Evolutionary conservation across 2,113 vertebrate genomes (phyloP), one percentile per base, ranked within the genome.

Genomic region (Pelusios castaneus): DNA sequence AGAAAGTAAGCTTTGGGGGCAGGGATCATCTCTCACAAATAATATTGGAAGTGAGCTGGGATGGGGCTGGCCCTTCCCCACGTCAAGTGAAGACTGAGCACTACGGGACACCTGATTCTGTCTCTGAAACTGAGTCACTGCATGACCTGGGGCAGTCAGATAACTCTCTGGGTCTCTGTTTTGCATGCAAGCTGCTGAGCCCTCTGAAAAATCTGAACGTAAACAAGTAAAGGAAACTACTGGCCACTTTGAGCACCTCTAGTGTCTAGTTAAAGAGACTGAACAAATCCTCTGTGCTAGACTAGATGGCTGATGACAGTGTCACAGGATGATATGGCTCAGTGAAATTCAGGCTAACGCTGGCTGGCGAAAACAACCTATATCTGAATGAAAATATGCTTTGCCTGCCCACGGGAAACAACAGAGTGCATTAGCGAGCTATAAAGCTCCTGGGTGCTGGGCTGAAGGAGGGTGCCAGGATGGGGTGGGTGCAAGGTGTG

Each of bases 51-150:
- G 22, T 70, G n/a, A 21, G 34, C 17, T 38, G 16, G 88, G 86
- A 22, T 79, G 29, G 75, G 79, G 80, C 3, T 38, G 25, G 38
- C 21, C 49, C 76, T 56, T 73, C 34, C 76, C 84, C 63, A n/a
- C 70, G 1, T 73, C n/a, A 38, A 85, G 49, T 16, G 17, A 83
- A 80, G 93, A 29, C 25, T 55, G 87, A 43, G 60, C 88, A 73
- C 0, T 52, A 49, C 76, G 52, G 47, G 55, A 17, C 41, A 80
- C 25, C 8, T 34, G 60, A 4, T 78, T 49, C 67, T 75, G 16
- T 0, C 13, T 55, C 70, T 17, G 79, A 67, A n/a, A 7, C 29
- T 0, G 0, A 1, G 27, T 54, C 31, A 45, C 5, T 34, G 87
- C 86, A 63, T 5, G 0, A 4, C 79, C 56, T 90, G 49, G 45